Evolutionary conservation across 2,888 invertebrate species (phyloP).

Genomic region (Acleris sparsana): DNA sequence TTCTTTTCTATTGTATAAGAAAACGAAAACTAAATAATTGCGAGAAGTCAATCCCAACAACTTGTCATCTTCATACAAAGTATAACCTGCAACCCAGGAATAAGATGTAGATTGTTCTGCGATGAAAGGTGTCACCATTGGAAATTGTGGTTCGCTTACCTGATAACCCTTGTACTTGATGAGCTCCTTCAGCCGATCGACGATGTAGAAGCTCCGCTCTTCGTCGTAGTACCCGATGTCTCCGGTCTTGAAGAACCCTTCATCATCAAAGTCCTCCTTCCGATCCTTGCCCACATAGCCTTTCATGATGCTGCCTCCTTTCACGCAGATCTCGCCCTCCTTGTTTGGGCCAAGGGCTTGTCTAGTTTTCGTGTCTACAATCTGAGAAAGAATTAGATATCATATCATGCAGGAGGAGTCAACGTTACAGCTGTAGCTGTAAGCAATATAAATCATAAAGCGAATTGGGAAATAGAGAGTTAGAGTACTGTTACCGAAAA

Average conservation of each 20-base stretch:
- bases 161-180: conserved; percentile 45
- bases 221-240: conserved; percentile 48
- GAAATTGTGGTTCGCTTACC: conserved; percentile 20
- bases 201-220: conserved; percentile 44
- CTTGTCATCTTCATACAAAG: no score
- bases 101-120: no score
- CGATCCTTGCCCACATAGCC: conserved; percentile 34
- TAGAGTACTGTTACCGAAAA: no score
- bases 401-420: neutral
- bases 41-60: no score
- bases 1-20: no score
- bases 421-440: no score
- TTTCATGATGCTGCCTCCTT: conserved; percentile 34
- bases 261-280: conserved; percentile 40
- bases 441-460: no score
- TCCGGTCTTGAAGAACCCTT: conserved; percentile 46
- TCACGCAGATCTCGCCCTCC: conserved; percentile 35
- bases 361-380: conserved; percentile 45
- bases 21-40: no score
- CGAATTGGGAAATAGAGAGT: no score
- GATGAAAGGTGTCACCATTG: no score
- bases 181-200: conserved; percentile 46
- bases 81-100: no score
- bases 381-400: conserved; percentile 35
- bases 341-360: conserved; percentile 27